These are phyloP conservation scores for Pituophis catenifer DNA, from an alignment of 2,113 vertebrate genomes.

Conservation along the genomic window DNA sequence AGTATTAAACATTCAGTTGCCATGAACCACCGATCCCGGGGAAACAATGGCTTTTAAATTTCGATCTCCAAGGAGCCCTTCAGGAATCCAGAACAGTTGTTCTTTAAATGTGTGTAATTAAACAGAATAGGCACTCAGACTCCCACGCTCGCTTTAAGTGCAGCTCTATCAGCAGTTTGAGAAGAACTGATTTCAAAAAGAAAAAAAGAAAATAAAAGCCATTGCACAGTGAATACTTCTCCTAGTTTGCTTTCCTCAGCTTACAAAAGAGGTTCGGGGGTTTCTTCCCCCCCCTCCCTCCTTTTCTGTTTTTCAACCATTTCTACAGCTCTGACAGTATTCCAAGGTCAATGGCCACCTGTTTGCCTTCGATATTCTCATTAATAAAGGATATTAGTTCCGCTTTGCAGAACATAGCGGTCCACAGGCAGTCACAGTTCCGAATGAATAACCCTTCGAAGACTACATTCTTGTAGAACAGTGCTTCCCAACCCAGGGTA, in stretches of 20 bases:
- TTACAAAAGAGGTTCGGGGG: background rate
- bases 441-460: background rate
- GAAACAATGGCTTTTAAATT: conserved; percentile 10
- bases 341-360: background rate
- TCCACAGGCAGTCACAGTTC: background rate
- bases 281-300: background rate
- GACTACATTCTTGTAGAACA: background rate
- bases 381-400: background rate
- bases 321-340: background rate
- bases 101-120: conserved; percentile 25
- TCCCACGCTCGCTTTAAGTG: conserved; percentile 9
- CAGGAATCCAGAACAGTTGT: conserved; percentile 6
- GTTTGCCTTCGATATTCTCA: background rate
- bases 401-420: background rate
- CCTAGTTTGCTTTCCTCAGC: background rate
- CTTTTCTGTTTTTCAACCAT: background rate
- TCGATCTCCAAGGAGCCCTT: conserved; percentile 8
- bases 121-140: background rate
- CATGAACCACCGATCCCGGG: background rate
- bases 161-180: background rate
- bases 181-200: background rate
- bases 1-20: background rate
- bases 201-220: background rate
- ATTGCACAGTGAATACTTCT: background rate
- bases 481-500: background rate